Evolutionary conservation across 2,888 invertebrate species (phyloP).

Genomic region (Sphaeridia pumilis): DNA sequence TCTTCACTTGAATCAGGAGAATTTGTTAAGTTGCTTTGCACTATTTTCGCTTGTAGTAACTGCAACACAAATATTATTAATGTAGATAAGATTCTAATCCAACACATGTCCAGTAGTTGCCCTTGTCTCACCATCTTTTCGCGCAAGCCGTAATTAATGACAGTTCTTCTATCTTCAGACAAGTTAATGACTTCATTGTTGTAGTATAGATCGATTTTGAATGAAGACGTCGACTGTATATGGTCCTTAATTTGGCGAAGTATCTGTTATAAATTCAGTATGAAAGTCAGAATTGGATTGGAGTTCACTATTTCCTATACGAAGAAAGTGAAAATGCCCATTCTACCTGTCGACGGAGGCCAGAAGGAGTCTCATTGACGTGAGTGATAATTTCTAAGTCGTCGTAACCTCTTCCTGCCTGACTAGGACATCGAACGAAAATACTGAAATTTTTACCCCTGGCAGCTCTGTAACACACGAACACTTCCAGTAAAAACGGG

Average conservation of each 20-base stretch:
- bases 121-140: slow-evolving; percentile 80
- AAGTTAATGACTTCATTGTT: slow-evolving; percentile 81
- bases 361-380: slow-evolving; percentile 83
- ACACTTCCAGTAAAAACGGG: too few species aligned
- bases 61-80: slow-evolving; percentile 41
- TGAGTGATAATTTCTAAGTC: slow-evolving; percentile 88
- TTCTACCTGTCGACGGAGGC: slow-evolving; percentile 60
- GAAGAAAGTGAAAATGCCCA: too few species aligned
- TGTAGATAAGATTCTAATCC: too few species aligned
- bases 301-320: too few species aligned
- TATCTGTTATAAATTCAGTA: slow-evolving; percentile 21
- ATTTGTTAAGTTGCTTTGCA: slow-evolving; percentile 58
- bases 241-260: slow-evolving; percentile 34
- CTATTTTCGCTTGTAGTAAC: slow-evolving; percentile 64
- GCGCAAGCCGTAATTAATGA: slow-evolving; percentile 70
- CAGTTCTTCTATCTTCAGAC: slow-evolving; percentile 71
- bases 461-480: slow-evolving; percentile 69
- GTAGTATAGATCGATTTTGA: slow-evolving; percentile 80
- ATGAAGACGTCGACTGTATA: slow-evolving; percentile 44
- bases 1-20: slow-evolving; percentile 89
- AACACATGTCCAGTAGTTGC: too few species aligned
- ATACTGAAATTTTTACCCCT: slow-evolving; percentile 80
- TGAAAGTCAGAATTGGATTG: too few species aligned
- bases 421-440: slow-evolving; percentile 75
- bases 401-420: slow-evolving; percentile 63